phyloP scores from a whole-genome alignment of 2,888 invertebrate genomes.

The Bombylius discolor region DNA sequence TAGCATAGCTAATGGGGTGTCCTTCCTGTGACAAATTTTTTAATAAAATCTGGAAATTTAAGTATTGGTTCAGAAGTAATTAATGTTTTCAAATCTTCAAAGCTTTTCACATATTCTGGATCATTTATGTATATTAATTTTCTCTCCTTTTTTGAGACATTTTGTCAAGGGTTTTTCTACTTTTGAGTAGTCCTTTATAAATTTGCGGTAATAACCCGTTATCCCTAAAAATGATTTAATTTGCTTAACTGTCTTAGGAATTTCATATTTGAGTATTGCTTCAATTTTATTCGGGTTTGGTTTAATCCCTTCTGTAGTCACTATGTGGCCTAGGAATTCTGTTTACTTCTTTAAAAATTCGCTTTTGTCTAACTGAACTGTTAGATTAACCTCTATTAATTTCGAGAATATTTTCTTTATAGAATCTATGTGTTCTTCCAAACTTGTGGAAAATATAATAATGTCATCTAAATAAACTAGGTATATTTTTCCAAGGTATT shows the following conservation, averaged over 20 bases:
- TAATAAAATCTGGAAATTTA: conserved; percentile 12
- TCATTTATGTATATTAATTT: conserved; percentile 4
- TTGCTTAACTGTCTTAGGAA: conserved; percentile 18
- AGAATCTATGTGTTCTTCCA: conserved; percentile 21
- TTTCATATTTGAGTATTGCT: conserved; percentile 16
- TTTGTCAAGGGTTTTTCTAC: conserved; percentile 12
- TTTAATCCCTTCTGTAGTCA: conserved; percentile 21
- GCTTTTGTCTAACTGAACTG: conserved; percentile 19
- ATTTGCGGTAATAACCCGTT: conserved; percentile 16
- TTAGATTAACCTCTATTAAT: conserved; percentile 16
- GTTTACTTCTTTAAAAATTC: conserved; percentile 19
- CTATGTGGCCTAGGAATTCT: conserved; percentile 22
- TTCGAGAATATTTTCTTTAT: conserved; percentile 16
- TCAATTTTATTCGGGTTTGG: conserved; percentile 23
- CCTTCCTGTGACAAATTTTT: conserved; percentile 10
- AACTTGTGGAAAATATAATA: conserved; percentile 1
- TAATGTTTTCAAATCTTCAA: conserved; percentile 5
- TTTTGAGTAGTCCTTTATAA: conserved; percentile 14
- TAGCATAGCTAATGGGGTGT: conserved; percentile 11
- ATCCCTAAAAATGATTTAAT: conserved; percentile 19
- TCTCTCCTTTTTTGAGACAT: conserved; percentile 10
- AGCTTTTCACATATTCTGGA: conserved; percentile 1
- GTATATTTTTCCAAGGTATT: conserved; percentile 13
- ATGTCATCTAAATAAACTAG: conserved; percentile 3
- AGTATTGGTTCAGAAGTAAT: conserved; percentile 9